Conservation (phyloP, 2,888 invertebrate genomes). For the Spatulosminthurus flaviceps region DNA sequence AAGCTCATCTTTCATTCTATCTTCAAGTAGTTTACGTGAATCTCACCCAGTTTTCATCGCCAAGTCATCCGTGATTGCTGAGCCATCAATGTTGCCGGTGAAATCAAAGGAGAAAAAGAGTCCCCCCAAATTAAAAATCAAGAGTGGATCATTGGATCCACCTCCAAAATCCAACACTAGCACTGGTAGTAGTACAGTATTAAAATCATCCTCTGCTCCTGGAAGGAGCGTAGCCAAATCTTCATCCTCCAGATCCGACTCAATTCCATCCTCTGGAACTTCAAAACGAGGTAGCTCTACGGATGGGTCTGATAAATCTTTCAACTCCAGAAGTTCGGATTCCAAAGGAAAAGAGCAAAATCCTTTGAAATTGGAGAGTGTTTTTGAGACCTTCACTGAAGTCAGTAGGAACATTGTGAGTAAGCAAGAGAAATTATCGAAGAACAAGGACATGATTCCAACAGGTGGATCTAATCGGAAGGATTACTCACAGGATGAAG, state of each 20-base stretch:
- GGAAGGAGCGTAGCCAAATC: background rate
- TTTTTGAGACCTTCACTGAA: conserved; percentile 1
- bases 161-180: conserved; percentile 4
- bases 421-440: conserved; percentile 3
- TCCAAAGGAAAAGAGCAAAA: background rate
- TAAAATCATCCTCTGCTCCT: conserved; percentile 22
- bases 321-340: background rate
- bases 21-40: conserved; percentile 45
- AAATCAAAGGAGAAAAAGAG: conserved; percentile 32
- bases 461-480: conserved; percentile 8
- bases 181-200: background rate
- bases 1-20: conserved; percentile 43
- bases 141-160: conserved; percentile 39
- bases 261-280: background rate
- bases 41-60: conserved; percentile 39
- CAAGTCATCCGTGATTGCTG: conserved; percentile 4
- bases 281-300: background rate
- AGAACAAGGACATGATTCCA: conserved; percentile 3
- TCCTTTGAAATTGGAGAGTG: conserved; percentile 2
- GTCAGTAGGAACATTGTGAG: conserved; percentile 3
- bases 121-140: conserved; percentile 43
- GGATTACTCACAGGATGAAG: background rate
- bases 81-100: background rate
- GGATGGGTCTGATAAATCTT: background rate
- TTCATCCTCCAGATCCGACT: background rate